Conservation (phyloP, 1,140 invertebrate species). For the Samia ricini region DNA sequence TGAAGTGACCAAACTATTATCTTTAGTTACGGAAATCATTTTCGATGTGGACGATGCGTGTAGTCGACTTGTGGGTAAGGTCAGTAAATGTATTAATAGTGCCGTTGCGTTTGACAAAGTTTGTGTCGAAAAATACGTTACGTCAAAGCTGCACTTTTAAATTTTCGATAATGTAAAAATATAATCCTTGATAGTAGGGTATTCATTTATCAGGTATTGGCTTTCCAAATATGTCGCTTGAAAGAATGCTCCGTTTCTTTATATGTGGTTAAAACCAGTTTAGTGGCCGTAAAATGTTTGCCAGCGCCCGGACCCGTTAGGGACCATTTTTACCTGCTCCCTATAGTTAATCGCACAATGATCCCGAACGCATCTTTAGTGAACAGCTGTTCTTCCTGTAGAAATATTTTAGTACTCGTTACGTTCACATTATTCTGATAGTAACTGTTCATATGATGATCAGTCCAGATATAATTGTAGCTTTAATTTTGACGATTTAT, state of each 20-base stretch:
- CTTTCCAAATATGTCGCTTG: not conserved
- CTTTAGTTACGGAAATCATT: slow-evolving; percentile 65
- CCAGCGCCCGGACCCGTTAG: slow-evolving; percentile 11
- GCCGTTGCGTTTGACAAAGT: too few species aligned
- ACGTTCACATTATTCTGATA: not conserved
- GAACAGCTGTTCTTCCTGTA: slow-evolving; percentile 10
- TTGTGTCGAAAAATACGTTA: too few species aligned
- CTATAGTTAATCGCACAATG: slow-evolving; percentile 7
- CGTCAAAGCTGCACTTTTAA: too few species aligned
- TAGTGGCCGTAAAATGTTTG: not conserved
- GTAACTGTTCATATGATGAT: not conserved
- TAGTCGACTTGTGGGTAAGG: slow-evolving; percentile 58
- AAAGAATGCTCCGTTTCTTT: not conserved
- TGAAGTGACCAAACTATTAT: slow-evolving; percentile 64
- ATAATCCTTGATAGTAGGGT: too few species aligned
- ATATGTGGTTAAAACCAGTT: not conserved
- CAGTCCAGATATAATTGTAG: not conserved
- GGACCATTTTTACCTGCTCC: slow-evolving; percentile 30
- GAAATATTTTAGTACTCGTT: not conserved
- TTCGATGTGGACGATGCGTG: slow-evolving; percentile 68
- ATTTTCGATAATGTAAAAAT: too few species aligned
- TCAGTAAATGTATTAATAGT: slow-evolving; percentile 42
- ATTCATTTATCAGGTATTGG: too few species aligned
- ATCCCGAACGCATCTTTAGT: slow-evolving; percentile 1
- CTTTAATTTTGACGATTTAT: slow-evolving; percentile 3